Base-by-base conservation (phyloP, 2,113 vertebrate species). In the Hyla sarda region DNA sequence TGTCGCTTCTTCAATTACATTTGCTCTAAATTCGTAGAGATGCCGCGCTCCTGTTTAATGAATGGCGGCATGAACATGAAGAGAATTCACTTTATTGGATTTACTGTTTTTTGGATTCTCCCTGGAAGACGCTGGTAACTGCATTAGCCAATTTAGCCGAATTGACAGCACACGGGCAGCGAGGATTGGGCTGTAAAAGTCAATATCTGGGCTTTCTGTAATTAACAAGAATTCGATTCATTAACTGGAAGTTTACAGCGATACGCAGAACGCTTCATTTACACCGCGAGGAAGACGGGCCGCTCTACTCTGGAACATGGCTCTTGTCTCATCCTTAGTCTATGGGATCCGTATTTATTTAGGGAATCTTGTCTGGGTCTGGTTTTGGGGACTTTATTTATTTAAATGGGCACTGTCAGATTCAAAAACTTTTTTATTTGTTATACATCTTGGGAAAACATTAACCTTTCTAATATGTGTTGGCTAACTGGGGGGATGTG, bases 211-310 rank as follows among this genome's bases (percentile, higher is more conserved):
- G 25, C 25, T 32, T 50, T 77, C 47, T 77, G 47, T 77, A 77
- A 77, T 77, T 77, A 77, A 77, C 48, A 77, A 77, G 48, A 13
- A 77, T 77, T 54, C 47, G 5, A 77, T 77, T 77, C 16, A 54
- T 77, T 54, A 77, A 77, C 48, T 54, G 17, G n/a, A n/a, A 16
- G 13, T 48, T 75, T 28, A 34, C 28, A 52, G 17, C 74, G 50
- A 77, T 77, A 54, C 11, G 47, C 47, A 77, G 52, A 77, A 21
- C 17, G 5, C 28, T 77, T 21, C 16, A 13, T 54, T 77, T 21
- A 9, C 17, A 16, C 21, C 2, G n/a, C 2, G 10, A 17, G 0
- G 28, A 28, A 67, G 9, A 71, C 16, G 5, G 62, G 67, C 67
- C 16, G 41, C 41, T 41, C 41, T 41, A 41, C 41, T 41, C 41